Base-by-base conservation (phyloP, 2,888 invertebrate species). In the Acholoe squamosa region DNA sequence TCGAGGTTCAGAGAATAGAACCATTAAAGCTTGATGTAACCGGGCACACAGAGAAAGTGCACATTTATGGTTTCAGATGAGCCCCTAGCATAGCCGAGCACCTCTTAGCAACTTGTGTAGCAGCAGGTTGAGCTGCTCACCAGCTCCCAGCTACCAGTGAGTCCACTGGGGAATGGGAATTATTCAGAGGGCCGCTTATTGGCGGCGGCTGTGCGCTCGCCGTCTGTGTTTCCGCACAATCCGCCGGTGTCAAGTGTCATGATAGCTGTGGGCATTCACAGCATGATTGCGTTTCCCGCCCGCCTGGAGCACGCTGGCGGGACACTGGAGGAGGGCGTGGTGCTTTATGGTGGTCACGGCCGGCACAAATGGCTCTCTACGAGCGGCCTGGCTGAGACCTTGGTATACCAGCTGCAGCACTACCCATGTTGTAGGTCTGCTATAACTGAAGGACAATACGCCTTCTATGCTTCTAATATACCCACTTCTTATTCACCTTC, bases 271-370 rank as follows among this genome's bases (percentile, higher is more conserved):
- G 71, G 28, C 71, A 14, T 71, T 71, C 71, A 71, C 71, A 25
- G 31, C 71, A 25, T 71, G 71, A 71, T 71, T 71, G 71, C 71
- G 61, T 61, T 61, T 61, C 61, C 61, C 61, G 61, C 61, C n/a
- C 61, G 61, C 61, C 61, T 61, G 61, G n/a, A n/a, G 61, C 19
- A 61, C 61, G 28, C 71, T 28, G 14, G 71, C n/a, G 71, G 71
- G 43, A 71, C 71, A 5, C n/a, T 71, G 28, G 71, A 71, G 71
- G 71, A 25, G 71, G n/a, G 31, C 71, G 28, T 28, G 28, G 25
- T 71, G 25, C n/a, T 71, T 71, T 71, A 71, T 71, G 25, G 71
- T 25, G 71, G 71, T 28, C 71, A 71, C 28, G 71, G 71, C 19
- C 28, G 19, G 25, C 71, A 22, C 31, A 28, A 71, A 71, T 71